phyloP scores from a whole-genome alignment of 2,797 vertebrate species.

The Dicrostonyx torquatus region DNA sequence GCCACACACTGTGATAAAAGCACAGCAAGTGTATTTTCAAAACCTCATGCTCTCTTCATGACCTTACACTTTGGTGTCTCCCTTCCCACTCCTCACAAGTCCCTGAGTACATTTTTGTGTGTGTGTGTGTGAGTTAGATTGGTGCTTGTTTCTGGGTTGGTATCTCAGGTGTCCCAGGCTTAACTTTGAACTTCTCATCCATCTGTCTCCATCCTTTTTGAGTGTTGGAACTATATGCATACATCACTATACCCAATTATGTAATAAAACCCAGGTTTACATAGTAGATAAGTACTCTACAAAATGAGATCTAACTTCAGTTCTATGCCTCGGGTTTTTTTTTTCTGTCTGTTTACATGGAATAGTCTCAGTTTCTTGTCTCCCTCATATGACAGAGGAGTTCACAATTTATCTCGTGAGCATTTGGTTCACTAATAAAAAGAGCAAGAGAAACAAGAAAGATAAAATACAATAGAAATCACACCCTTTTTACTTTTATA shows the following conservation, averaged over 20 bases:
- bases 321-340: not conserved
- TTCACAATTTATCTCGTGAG: not conserved
- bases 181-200: not conserved
- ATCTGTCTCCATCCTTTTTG: no score
- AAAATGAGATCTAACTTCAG: not conserved
- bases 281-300: not conserved
- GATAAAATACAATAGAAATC: not conserved
- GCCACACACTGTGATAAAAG: fast-evolving
- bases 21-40: not conserved
- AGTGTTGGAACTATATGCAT: not conserved
- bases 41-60: not conserved
- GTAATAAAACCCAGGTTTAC: not conserved
- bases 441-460: not conserved
- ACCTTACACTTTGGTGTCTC: not conserved
- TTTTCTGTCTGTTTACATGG: not conserved
- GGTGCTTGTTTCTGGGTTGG: not conserved
- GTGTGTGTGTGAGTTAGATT: no score
- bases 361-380: not conserved
- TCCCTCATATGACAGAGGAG: not conserved
- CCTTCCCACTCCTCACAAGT: not conserved
- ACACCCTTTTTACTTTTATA: not conserved
- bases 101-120: not conserved
- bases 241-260: not conserved
- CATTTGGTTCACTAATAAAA: not conserved
- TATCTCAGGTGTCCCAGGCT: not conserved